These are phyloP conservation scores for Melanaphis sacchari DNA, from an alignment of 1,140 invertebrate genomes.

Conservation along the genomic window DNA sequence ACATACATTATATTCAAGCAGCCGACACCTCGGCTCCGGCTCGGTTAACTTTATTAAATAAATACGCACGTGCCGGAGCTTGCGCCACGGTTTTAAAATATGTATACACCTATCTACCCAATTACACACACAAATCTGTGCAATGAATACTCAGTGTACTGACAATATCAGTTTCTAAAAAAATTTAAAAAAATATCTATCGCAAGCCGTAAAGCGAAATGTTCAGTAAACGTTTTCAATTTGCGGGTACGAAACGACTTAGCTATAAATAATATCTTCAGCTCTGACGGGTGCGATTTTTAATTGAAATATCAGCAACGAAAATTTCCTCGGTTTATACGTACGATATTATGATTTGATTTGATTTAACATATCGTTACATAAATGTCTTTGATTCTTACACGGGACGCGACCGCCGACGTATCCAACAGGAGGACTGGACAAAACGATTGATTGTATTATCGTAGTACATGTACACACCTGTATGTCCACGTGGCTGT, in stretches of 20 bases:
- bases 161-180: not conserved
- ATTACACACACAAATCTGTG: not conserved
- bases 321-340: not conserved
- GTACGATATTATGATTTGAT: too few species aligned
- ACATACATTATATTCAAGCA: not conserved
- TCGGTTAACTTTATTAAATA: not conserved
- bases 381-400: too few species aligned
- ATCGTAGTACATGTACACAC: not conserved
- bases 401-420: not conserved
- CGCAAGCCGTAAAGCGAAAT: not conserved
- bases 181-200: not conserved
- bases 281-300: too few species aligned
- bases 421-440: not conserved
- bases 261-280: too few species aligned
- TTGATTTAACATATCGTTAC: too few species aligned
- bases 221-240: too few species aligned
- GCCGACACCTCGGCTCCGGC: not conserved
- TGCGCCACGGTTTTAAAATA: not conserved
- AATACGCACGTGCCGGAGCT: not conserved
- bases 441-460: not conserved
- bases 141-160: not conserved
- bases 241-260: too few species aligned
- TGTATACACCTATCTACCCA: not conserved
- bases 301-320: not conserved
- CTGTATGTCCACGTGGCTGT: not conserved